Evolutionary conservation across 1,140 invertebrate genomes (phyloP).

Genomic region (Caligus rogercresseyi): DNA sequence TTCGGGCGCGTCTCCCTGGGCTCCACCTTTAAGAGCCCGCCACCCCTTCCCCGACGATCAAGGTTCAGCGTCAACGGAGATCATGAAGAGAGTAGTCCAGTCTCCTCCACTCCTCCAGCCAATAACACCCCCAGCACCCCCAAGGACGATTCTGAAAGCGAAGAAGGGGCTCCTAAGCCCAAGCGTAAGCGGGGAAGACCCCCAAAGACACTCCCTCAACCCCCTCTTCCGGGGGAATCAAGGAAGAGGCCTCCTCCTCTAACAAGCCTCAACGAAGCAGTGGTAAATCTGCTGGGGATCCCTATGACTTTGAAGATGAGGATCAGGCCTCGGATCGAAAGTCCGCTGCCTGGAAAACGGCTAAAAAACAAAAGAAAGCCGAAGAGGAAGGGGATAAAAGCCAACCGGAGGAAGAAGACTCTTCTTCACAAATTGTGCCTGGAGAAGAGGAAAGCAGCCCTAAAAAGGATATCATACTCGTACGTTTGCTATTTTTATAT

Average conservation of each 20-base stretch:
- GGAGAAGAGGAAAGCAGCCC: no score
- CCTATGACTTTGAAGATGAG: slow-evolving; percentile 13
- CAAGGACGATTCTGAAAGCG: not conserved
- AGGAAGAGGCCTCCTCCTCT: no score
- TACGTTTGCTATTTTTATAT: no score
- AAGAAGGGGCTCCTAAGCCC: not conserved
- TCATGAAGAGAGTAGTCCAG: no score
- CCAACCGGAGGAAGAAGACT: not conserved
- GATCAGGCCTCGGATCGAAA: not conserved
- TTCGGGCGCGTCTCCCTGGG: not conserved
- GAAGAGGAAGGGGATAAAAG: slow-evolving; percentile 1
- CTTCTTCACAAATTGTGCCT: no score
- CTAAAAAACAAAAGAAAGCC: not conserved
- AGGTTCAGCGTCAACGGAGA: not conserved
- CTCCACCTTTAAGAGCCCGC: not conserved
- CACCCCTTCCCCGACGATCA: not conserved
- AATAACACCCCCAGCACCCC: not conserved
- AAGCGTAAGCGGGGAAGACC: slow-evolving; percentile 4
- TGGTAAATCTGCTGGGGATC: not conserved
- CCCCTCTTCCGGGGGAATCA: not conserved
- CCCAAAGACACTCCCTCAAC: slow-evolving; percentile 6
- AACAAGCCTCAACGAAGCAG: not conserved
- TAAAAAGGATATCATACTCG: no score
- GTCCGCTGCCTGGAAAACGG: not conserved
- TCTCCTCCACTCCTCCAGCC: not conserved